Evolutionary conservation across 2,888 invertebrate species (phyloP).

Genomic region (Orthosia gothica): DNA sequence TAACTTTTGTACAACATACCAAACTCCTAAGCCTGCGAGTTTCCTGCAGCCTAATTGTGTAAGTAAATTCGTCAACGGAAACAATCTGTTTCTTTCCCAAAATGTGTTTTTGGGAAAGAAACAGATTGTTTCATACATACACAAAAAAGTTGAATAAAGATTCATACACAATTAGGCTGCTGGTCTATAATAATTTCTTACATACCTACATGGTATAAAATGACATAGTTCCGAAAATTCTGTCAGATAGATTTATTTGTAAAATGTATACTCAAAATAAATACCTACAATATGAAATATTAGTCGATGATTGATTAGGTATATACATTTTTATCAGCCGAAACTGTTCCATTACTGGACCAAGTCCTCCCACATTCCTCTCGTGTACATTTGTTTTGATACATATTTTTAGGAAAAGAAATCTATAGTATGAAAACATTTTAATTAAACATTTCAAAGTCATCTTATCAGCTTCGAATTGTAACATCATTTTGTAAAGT

Average conservation of each 20-base stretch:
- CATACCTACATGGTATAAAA: slow-evolving; percentile 9
- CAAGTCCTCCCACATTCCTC: too few relatives aligned
- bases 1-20: not conserved
- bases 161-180: too few relatives aligned
- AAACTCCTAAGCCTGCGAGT: not conserved
- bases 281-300: slow-evolving; percentile 7
- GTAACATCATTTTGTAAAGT: slow-evolving; percentile 11
- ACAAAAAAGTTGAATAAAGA: too few relatives aligned
- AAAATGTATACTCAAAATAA: not conserved
- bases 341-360: too few relatives aligned
- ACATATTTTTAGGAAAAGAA: not conserved
- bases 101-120: too few relatives aligned
- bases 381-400: not conserved
- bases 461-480: not conserved
- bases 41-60: too few relatives aligned
- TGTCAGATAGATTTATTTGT: slow-evolving; percentile 1
- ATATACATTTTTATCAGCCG: too few relatives aligned
- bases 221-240: not conserved
- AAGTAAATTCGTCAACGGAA: too few relatives aligned
- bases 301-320: not conserved
- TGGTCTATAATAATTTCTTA: not conserved
- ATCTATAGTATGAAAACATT: slow-evolving; percentile 9
- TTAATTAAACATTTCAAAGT: slow-evolving; percentile 29
- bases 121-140: too few relatives aligned
- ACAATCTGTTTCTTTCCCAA: too few relatives aligned